These are phyloP conservation scores for Apamea epomidion DNA, from an alignment of 2,888 invertebrate genomes.

Conservation along the genomic window DNA sequence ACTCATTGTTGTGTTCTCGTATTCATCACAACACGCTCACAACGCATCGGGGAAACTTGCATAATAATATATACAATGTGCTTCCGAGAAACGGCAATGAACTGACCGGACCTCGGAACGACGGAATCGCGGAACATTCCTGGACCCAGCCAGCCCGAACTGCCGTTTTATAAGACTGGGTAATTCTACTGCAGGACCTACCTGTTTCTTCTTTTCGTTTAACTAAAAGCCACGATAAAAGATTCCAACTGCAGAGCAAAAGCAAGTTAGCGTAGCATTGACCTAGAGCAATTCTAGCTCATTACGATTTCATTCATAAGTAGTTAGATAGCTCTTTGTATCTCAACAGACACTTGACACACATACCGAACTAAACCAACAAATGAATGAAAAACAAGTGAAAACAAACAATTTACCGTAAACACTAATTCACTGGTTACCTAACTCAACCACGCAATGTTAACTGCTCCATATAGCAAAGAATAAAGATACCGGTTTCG, in stretches of 20 bases:
- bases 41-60: neutral
- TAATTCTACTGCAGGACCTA: neutral
- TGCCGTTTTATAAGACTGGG: neutral
- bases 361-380: neutral
- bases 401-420: conserved; percentile 37
- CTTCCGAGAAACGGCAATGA: neutral
- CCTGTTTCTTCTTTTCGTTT: neutral
- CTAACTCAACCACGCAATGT: conserved; percentile 51
- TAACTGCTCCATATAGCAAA: conserved; percentile 54
- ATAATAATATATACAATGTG: neutral
- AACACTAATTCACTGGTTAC: conserved; percentile 40
- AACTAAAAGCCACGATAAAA: neutral
- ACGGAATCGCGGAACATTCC: neutral
- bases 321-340: neutral
- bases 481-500: conserved; percentile 53
- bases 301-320: neutral
- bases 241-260: neutral
- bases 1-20: conserved; percentile 4
- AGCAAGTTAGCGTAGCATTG: neutral
- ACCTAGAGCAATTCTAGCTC: neutral
- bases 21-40: neutral
- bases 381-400: conserved; percentile 6
- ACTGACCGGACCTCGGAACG: neutral
- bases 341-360: neutral
- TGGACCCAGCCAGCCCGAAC: neutral